Percentiles rank a stretch among this genome's conserved stretches.
These are phyloP conservation scores for Gymnocypris eckloni DNA, from an alignment of 2,797 vertebrate genomes.

Conservation along the genomic window DNA sequence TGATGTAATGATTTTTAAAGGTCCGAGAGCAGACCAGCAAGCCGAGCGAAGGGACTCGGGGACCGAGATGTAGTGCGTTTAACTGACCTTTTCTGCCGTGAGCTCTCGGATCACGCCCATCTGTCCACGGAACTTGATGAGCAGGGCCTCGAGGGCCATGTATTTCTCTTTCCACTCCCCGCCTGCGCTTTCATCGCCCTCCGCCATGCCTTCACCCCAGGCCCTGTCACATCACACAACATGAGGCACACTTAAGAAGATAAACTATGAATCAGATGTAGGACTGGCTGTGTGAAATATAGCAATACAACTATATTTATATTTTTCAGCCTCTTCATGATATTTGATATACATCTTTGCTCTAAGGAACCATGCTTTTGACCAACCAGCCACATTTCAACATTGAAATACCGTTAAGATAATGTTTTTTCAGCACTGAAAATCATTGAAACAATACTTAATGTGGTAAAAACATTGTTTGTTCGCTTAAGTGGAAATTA, in stretches of 20 bases:
- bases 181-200: slow-evolving; percentile 83
- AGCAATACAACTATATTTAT: neutral
- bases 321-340: neutral
- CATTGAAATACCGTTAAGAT: neutral
- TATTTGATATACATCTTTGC: neutral
- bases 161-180: slow-evolving; percentile 96
- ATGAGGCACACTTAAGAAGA: slow-evolving; percentile 8
- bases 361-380: neutral
- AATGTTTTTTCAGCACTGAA: neutral
- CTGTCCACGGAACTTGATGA: slow-evolving; percentile 95
- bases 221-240: slow-evolving; percentile 31
- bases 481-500: neutral
- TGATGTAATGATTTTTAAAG: slow-evolving; percentile 43
- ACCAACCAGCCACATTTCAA: neutral
- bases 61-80: neutral
- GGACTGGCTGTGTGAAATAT: neutral
- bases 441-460: neutral
- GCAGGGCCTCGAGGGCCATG: slow-evolving; percentile 89
- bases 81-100: slow-evolving; percentile 91
- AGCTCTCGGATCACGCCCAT: slow-evolving; percentile 95
- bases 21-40: neutral
- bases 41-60: neutral
- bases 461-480: neutral
- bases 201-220: slow-evolving; percentile 80
- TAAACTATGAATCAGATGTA: neutral